Evolutionary conservation across 2,888 invertebrate species (phyloP), one percentile per base, ranked within the genome.

Genomic region (Minunthozetes semirufus): DNA sequence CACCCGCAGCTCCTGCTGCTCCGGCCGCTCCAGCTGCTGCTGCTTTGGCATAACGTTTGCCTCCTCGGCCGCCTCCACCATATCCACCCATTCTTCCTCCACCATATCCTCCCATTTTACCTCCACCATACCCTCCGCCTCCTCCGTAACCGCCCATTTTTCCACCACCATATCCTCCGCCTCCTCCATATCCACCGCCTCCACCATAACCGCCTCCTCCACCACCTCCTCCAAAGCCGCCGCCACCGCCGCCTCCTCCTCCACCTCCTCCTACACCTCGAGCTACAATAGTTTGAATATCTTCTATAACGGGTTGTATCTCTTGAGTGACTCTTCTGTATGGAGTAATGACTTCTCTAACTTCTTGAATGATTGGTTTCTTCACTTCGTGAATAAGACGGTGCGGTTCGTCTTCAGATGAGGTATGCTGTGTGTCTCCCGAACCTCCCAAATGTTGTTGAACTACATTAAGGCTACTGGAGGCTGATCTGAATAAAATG

Each of bases 291-390:
- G 56, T 56, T 25, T 50, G 50, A 19, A 50, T 50, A 4, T 50
- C 50, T 50, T 50, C 50, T 19, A 50, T 11, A 50, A 50, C 56
- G 25, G 56, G 56, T 56, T 56, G 19, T 25, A 56, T 56, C 56
- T 56, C 56, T 56, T 56, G 56, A 19, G 22, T 22, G n/a, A 56
- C 56, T 19, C 56, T 11, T 56, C 56, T 56, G n/a, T 56, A 56
- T 6, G 50, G 50, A 50, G 50, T 50, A 11, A 56, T 56, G 22
- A 56, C 56, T 56, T 56, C 56, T 25, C 56, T n/a, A 17, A 68
- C 68, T 68, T 68, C 68, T 68, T 68, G 68, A 11, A 68, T 68
- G n/a, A 68, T 68, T 5, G 68, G 68, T 42, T 68, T 68, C 68
- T n/a, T 42, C 25, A 68, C 68, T 68, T 68, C 38, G n/a, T 68